These are phyloP conservation scores for Platorchestia sp. DNA, from an alignment of 1,140 invertebrate genomes.

Conservation along the genomic window DNA sequence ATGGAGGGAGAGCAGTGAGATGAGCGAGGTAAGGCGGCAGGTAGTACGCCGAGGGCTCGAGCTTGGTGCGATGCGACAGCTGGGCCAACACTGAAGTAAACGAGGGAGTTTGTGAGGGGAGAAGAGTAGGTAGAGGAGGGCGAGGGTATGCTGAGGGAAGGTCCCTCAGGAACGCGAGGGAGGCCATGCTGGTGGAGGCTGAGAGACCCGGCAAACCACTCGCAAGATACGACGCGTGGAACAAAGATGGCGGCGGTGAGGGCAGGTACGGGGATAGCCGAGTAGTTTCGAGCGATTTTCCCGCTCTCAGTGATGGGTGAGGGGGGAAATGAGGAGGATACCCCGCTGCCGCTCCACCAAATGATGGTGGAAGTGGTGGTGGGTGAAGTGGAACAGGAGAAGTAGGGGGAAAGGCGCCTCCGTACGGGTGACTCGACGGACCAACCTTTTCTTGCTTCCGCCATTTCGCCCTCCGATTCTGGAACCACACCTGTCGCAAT, in stretches of 20 bases:
- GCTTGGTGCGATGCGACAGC: slow-evolving; percentile 62
- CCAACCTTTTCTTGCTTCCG: slow-evolving; percentile 90
- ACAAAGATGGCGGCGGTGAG: slow-evolving; percentile 54
- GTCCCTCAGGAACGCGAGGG: slow-evolving; percentile 61
- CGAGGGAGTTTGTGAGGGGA: slow-evolving; percentile 61
- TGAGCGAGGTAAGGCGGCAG: slow-evolving; percentile 63
- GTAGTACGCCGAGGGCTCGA: slow-evolving; percentile 62
- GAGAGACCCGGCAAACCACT: slow-evolving; percentile 44
- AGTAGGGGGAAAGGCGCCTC: slow-evolving; percentile 51
- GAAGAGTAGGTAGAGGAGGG: slow-evolving; percentile 63
- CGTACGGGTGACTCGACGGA: slow-evolving; percentile 66
- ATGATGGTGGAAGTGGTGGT: slow-evolving; percentile 56
- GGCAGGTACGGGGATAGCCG: slow-evolving; percentile 38
- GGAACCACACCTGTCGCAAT: slow-evolving; percentile 89
- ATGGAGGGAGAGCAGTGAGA: slow-evolving; percentile 60
- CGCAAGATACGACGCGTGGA: slow-evolving; percentile 27
- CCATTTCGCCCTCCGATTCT: slow-evolving; percentile 91
- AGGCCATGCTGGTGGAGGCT: slow-evolving; percentile 59
- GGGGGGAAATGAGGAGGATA: slow-evolving; percentile 48
- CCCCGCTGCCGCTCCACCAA: slow-evolving; percentile 56
- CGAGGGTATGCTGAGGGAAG: slow-evolving; percentile 63
- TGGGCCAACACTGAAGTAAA: slow-evolving; percentile 64
- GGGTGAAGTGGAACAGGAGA: slow-evolving; percentile 55
- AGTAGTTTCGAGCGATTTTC: slow-evolving; percentile 35
- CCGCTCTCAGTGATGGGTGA: background rate